Evolutionary conservation across 2,888 invertebrate species (phyloP).

Genomic region (Coleophora flavipennella): DNA sequence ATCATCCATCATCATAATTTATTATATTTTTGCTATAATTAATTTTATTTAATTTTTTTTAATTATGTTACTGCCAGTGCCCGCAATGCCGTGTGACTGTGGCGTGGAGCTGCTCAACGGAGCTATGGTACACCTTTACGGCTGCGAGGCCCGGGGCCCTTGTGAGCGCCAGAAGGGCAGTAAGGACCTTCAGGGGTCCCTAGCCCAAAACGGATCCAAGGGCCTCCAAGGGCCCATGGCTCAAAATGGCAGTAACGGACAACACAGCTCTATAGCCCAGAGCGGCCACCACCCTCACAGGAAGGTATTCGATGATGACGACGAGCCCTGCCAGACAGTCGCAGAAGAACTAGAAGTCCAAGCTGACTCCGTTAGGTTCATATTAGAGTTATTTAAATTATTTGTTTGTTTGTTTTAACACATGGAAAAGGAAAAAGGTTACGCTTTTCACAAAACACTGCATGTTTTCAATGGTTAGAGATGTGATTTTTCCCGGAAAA

Average conservation of each 20-base stretch:
- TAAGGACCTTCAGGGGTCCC: background rate
- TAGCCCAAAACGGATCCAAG: background rate
- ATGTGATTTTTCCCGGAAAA: too few species aligned
- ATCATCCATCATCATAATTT: background rate
- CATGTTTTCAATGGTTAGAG: too few species aligned
- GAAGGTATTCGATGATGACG: constrained; percentile 33
- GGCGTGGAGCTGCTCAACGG: constrained; percentile 21
- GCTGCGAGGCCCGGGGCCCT: constrained; percentile 28
- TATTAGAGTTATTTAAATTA: too few species aligned
- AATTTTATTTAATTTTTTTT: constrained; percentile 8
- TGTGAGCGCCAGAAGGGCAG: too few species aligned
- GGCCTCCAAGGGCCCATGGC: constrained; percentile 11
- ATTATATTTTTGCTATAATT: constrained; percentile 5
- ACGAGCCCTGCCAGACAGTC: constrained; percentile 6
- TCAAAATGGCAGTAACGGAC: constrained; percentile 1
- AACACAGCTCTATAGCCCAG: constrained; percentile 25
- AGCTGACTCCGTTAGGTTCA: constrained; percentile 40
- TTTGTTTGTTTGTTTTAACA: too few species aligned
- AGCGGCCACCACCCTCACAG: constrained; percentile 36
- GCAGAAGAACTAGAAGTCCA: constrained; percentile 1
- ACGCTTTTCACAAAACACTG: too few species aligned
- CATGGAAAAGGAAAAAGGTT: too few species aligned
- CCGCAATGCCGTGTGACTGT: constrained; percentile 41
- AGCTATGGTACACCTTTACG: constrained; percentile 24
- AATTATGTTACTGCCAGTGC: constrained; percentile 13